These are phyloP conservation scores for Pheosia gnoma DNA, from an alignment of 2,888 invertebrate genomes.

Conservation along the genomic window DNA sequence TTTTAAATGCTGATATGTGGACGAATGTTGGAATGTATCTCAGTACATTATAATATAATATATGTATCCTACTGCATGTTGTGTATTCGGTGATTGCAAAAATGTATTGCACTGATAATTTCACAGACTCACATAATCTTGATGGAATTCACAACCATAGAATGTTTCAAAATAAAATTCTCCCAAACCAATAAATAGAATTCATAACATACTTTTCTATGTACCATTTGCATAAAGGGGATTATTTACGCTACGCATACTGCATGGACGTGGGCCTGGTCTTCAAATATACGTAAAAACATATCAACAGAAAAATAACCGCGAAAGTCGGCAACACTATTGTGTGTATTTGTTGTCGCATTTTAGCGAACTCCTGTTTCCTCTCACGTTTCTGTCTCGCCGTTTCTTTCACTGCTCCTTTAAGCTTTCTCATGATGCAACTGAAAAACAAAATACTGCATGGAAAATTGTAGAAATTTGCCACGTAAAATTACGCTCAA, in stretches of 20 bases:
- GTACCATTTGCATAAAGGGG: conserved; percentile 30
- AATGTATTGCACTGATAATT: conserved; percentile 2
- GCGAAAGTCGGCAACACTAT: conserved; percentile 89
- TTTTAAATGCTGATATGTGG: conserved; percentile 43
- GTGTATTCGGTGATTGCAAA: neutral
- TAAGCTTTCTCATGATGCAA: conserved; percentile 89
- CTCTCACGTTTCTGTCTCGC: conserved; percentile 93
- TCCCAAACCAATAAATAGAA: conserved; percentile 23
- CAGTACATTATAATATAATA: conserved; percentile 14
- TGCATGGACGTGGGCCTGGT: conserved; percentile 86
- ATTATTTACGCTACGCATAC: conserved; percentile 54
- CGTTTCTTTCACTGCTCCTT: conserved; percentile 92
- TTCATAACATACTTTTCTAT: conserved; percentile 25
- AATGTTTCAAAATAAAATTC: conserved; percentile 19
- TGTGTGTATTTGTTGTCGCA: conserved; percentile 90
- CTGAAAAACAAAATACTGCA: conserved; percentile 10
- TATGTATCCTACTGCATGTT: conserved; percentile 9
- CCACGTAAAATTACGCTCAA: conserved; percentile 40
- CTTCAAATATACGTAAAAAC: conserved; percentile 91
- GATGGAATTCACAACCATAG: conserved; percentile 34
- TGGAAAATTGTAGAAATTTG: conserved; percentile 24
- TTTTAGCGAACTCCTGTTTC: conserved; percentile 92
- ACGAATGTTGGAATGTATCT: conserved; percentile 32
- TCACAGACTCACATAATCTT: conserved; percentile 12
- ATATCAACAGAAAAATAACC: conserved; percentile 88